Conservation (phyloP, 2,888 invertebrate species). For the Acanthacorydalis orientalis region DNA sequence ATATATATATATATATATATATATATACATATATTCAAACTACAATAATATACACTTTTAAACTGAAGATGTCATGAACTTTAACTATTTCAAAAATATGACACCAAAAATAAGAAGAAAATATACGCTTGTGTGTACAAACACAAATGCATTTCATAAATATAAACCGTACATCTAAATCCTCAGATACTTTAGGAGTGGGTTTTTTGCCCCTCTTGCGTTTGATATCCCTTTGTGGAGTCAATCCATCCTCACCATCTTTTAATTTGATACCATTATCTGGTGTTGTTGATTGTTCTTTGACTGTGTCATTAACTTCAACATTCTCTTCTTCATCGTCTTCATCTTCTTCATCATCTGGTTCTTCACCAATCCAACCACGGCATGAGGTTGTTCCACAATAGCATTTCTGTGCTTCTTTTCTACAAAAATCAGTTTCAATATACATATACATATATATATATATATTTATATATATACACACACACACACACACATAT, state of each 20-base stretch:
- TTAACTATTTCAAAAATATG: too few species aligned
- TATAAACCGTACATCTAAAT: not conserved
- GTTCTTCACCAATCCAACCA: conserved; percentile 89
- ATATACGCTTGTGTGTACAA: too few species aligned
- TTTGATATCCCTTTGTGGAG: conserved; percentile 6
- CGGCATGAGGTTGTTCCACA: conserved; percentile 82
- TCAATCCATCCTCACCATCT: conserved; percentile 12
- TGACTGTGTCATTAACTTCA: conserved; percentile 28
- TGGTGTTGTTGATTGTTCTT: conserved; percentile 9
- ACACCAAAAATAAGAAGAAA: too few species aligned
- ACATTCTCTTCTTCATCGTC: conserved; percentile 28
- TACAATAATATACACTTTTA: too few species aligned
- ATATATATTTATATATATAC: not conserved
- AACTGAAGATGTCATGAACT: too few species aligned
- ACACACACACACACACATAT: too few species aligned
- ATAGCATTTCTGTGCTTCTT: conserved; percentile 90
- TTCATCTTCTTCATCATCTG: conserved; percentile 45
- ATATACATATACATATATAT: not conserved
- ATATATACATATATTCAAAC: too few species aligned
- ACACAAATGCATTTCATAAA: not conserved
- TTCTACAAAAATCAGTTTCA: conserved; percentile 33
- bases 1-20: too few species aligned
- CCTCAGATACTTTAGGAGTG: conserved; percentile 8
- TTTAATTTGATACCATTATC: conserved; percentile 6
- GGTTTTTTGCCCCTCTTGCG: conserved; percentile 8